Evolutionary conservation across 2,888 invertebrate genomes (phyloP).

Genomic region (Cerceris ruficornis): DNA sequence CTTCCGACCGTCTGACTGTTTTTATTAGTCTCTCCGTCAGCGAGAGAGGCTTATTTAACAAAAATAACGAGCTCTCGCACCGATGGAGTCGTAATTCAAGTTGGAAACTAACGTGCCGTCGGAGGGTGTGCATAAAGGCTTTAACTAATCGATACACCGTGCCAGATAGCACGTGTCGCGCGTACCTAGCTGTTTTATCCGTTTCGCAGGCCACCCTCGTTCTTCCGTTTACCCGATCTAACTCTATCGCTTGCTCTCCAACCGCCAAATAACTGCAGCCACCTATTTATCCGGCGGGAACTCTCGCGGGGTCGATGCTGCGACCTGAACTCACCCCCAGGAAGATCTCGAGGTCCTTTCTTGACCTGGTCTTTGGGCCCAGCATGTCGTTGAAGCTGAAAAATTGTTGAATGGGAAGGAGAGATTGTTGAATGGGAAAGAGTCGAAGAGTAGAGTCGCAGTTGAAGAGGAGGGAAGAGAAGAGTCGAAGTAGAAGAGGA

Average conservation of each 20-base stretch:
- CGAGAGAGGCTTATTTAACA: neutral
- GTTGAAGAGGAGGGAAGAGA: too few species aligned
- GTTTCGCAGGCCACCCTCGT: neutral
- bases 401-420: too few species aligned
- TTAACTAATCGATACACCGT: conserved; percentile 29
- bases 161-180: conserved; percentile 19
- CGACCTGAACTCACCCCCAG: too few species aligned
- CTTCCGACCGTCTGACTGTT: neutral
- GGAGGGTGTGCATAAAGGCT: conserved; percentile 4
- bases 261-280: too few species aligned
- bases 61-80: neutral
- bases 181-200: conserved; percentile 11
- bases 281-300: too few species aligned
- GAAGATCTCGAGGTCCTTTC: too few species aligned
- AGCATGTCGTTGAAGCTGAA: too few species aligned
- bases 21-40: neutral
- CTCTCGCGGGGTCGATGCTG: too few species aligned
- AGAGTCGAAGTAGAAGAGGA: too few species aligned
- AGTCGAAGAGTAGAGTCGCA: too few species aligned
- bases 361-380: too few species aligned
- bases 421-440: too few species aligned
- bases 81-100: conserved; percentile 22
- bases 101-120: conserved; percentile 7
- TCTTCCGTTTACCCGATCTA: neutral
- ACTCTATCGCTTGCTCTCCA: neutral